Evolutionary conservation across 2,888 invertebrate species (phyloP), one percentile per base, ranked within the genome.

Genomic region (Cephus pygmeus): DNA sequence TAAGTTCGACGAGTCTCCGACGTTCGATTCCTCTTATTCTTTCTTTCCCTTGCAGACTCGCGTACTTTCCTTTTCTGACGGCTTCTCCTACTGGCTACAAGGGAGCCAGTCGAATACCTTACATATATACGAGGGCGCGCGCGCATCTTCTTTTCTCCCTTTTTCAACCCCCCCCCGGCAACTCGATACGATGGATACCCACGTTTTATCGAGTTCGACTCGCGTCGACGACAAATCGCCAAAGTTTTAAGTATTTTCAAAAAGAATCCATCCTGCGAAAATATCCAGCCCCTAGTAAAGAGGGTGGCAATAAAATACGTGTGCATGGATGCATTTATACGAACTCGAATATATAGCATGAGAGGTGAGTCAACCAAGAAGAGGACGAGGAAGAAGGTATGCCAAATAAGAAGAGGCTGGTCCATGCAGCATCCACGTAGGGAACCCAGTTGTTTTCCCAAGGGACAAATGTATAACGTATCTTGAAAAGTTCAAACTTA

Each of bases 241-340:
- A 79, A 89, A 90, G 85, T 90, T 90, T 88, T 84, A 86, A 88
- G 88, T 89, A 88, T 89, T 90, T 87, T 86, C 83, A 82, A 88
- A 85, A 87, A 85, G 86, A 87, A 85, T 85, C 81, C 80, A 85
- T 86, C 84, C 85, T 82, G 82, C 81, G 82, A 87, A 86, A 88
- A 88, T 87, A 88, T 84, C 85, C 76, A 76, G 79, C 33, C 73
- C 74, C 31, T 6, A 76, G 76, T 79, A 79, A 82, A 80, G 81
- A 79, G 79, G 81, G 80, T 81, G 79, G 85, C 83, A 84, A 87
- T 90, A 90, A 90, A 90, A 86, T 87, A 89, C 83, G 84, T 83
- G 87, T 87, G 88, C 88, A 86, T 87, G 85, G 86, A 85, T 88
- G 89, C 88, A 87, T 87, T 87, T 88, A 56, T 56, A 85, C 84